Evolutionary conservation across 2,797 vertebrate species (phyloP), one percentile per base, ranked within the genome.

Genomic region (Betta splendens): DNA sequence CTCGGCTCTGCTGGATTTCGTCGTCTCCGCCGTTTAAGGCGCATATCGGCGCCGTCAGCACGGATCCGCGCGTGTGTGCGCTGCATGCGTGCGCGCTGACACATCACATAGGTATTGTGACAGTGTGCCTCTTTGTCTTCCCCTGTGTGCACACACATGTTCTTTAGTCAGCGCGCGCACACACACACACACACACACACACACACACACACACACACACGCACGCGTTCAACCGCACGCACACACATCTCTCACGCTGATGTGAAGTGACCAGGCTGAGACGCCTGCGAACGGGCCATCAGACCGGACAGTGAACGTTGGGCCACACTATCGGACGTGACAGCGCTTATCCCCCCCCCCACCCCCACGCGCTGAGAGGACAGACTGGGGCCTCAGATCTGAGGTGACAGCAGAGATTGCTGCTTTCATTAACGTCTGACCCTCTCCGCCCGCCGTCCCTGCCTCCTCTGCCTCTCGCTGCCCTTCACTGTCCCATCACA

Each of bases 211-310:
- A 73, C 38, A 46, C 26, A 68, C 37, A 61, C 50, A 60, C 22
- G 46, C 53, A 54, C 57, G 36, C 58, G 37, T 43, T 35, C 47
- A 21, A 26, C 43, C 75, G 71, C 75, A 65, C 40, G 28, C 43
- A 74, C 73, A 83, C 73, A 77, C 0, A 53, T 81, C 86, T 77
- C 85, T 91, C 81, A 89, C 65, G 57, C 60, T 94, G 91, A 94
- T 93, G 81, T 87, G 85, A 94, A 93, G 86, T 88, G 87, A 94
- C 91, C 91, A 69, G 91, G 83, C 85, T 48, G 15, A 59, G 87
- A 88, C 89, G 93, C 91, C 92, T 89, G 92, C 89, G 85, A 94
- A 93, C 89, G 91, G 93, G 93, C 93, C 86, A 93, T 94, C 91
- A 85, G 86, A 91, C 69, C 64, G 86, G 44, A 90, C 86, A 84